These are phyloP conservation scores for Borostomias antarcticus DNA, from an alignment of 2,797 vertebrate species.

Conservation along the genomic window DNA sequence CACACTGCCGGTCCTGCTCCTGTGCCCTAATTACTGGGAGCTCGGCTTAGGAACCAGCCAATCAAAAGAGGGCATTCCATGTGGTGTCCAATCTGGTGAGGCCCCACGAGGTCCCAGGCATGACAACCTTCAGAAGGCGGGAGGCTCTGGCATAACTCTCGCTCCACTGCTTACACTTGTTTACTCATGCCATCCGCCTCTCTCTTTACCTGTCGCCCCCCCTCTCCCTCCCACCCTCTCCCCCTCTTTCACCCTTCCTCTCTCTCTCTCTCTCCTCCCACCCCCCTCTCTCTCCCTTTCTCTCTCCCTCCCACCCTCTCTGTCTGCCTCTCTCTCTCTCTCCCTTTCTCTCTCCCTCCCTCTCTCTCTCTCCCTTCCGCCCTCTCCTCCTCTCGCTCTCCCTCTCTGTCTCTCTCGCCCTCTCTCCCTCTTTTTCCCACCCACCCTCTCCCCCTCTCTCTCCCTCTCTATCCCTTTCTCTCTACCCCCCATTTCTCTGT, in stretches of 20 bases:
- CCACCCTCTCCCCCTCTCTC: not conserved
- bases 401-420: not conserved
- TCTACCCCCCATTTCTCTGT: not conserved
- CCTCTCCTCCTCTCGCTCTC: too few species aligned
- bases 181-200: slow-evolving; percentile 15
- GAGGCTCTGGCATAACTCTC: slow-evolving; percentile 28
- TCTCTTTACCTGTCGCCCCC: slow-evolving; percentile 16
- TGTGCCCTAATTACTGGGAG: not conserved
- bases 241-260: not conserved
- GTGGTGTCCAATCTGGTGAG: slow-evolving; percentile 19
- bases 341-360: not conserved
- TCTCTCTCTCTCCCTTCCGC: not conserved
- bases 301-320: not conserved
- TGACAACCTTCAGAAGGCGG: slow-evolving; percentile 26
- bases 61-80: slow-evolving; percentile 1
- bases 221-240: not conserved
- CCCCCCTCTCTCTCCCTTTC: not conserved
- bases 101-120: slow-evolving; percentile 33
- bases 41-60: slow-evolving; percentile 1
- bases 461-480: not conserved
- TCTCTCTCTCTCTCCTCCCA: slow-evolving; percentile 1
- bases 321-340: not conserved
- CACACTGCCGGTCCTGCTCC: not conserved
- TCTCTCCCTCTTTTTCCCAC: not conserved
- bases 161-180: slow-evolving; percentile 11